These are phyloP conservation scores for Etheostoma spectabile DNA, from an alignment of 2,113 vertebrate species.

Conservation along the genomic window DNA sequence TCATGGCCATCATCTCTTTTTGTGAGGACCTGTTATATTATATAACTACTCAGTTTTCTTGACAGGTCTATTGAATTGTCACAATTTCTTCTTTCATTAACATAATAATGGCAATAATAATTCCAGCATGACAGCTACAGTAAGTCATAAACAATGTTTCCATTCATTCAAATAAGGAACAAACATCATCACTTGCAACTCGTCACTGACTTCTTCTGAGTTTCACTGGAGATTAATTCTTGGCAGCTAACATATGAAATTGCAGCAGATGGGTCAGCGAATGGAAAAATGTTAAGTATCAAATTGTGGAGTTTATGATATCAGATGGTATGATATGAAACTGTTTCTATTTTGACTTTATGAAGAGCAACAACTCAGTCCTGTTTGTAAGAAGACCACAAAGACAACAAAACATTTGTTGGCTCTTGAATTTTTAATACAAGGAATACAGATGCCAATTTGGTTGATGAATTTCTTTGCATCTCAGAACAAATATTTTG, in stretches of 20 bases:
- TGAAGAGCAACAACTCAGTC: constrained; percentile 24
- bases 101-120: background rate
- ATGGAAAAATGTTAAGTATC: constrained; percentile 44
- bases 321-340: constrained; percentile 31
- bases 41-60: too few relatives aligned
- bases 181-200: background rate
- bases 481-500: constrained; percentile 50
- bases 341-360: constrained; percentile 35
- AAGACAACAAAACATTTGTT: constrained; percentile 26
- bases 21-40: too few relatives aligned
- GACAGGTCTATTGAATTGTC: too few relatives aligned
- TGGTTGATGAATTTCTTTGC: constrained; percentile 32
- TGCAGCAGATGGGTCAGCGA: constrained; percentile 15
- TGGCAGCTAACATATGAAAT: constrained; percentile 27
- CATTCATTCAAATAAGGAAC: background rate
- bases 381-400: constrained; percentile 2
- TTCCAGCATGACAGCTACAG: background rate
- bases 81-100: background rate
- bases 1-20: too few relatives aligned
- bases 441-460: constrained; percentile 27
- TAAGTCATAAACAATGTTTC: background rate
- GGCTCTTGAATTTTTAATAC: constrained; percentile 28
- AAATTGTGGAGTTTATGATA: constrained; percentile 46
- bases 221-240: constrained; percentile 13
- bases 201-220: background rate